These are phyloP conservation scores for Trichogramma pretiosum DNA, from an alignment of 1,140 invertebrate species.

Conservation along the genomic window DNA sequence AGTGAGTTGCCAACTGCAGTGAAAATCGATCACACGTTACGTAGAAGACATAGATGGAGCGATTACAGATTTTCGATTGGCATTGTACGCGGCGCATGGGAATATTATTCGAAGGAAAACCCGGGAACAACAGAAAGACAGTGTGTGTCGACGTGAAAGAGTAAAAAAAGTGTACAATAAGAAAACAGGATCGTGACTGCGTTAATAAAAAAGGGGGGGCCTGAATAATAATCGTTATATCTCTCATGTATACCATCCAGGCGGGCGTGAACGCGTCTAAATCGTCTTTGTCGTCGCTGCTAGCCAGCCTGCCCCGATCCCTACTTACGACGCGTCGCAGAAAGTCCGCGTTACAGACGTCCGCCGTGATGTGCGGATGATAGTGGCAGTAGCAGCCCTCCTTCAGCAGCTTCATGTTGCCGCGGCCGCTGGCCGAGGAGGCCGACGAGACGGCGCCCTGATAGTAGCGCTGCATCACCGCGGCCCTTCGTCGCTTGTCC, in stretches of 20 bases:
- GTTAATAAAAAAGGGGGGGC: too few species aligned
- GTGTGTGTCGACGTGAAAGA: too few species aligned
- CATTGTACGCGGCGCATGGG: background rate
- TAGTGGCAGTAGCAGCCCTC: slow-evolving; percentile 45
- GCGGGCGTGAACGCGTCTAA: slow-evolving; percentile 14
- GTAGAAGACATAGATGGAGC: too few species aligned
- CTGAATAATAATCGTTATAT: too few species aligned
- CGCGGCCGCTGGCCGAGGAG: slow-evolving; percentile 25
- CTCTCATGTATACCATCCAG: slow-evolving; percentile 18
- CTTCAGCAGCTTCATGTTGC: slow-evolving; percentile 42
- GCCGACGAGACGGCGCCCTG: background rate
- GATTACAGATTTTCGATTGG: background rate
- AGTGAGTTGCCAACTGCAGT: too few species aligned
- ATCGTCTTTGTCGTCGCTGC: slow-evolving; percentile 12
- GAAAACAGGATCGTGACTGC: too few species aligned
- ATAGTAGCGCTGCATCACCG: background rate
- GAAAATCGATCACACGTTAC: too few species aligned
- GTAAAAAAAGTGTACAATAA: too few species aligned
- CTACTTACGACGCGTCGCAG: slow-evolving; percentile 41
- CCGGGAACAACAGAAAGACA: too few species aligned
- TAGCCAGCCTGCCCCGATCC: background rate
- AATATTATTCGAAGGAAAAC: background rate
- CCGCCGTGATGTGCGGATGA: slow-evolving; percentile 41
- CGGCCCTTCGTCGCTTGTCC: background rate
- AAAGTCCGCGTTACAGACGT: slow-evolving; percentile 44